Base-by-base conservation (phyloP, 2,113 vertebrate species). In the Scolopax mira region DNA sequence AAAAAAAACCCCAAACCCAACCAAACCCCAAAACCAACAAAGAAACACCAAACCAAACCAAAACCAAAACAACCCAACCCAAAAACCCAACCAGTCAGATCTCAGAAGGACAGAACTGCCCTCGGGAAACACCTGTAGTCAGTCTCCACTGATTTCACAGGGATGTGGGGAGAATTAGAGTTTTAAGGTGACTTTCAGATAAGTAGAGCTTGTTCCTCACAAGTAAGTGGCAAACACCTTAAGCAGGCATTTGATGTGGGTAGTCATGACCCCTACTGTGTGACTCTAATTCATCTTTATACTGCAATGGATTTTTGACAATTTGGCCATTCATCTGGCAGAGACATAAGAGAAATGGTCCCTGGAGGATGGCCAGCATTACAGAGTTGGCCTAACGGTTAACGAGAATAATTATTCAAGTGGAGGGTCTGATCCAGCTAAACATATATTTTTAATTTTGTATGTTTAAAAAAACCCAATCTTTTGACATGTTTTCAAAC, bases 161-260 rank as follows among this genome's bases (percentile, higher is more conserved):
- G 30, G 30, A 65, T 13, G 9, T 2, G 3, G n/a, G 31, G 30
- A 74, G 24, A 87, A 44, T 14, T 44, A 27, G 6, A 77, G 39
- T 31, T 65, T 11, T 51, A 74, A 91, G 73, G 73, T 89, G 90
- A 91, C 81, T 91, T 95, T 91, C 70, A 82, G 52, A 44, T 69
- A 79, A 75, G 41, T 18, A 35, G 70, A 89, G 49, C 65, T 82
- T 79, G 35, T 57, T 89, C 66, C 16, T 65, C 28, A 66, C n/a
- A 80, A 79, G 54, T 12, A 85, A 65, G 42, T 31, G 54, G 28
- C 42, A 92, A 92, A 79, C 0, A 1, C 30, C 66, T 89, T 55
- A 74, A 82, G 71, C 25, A 79, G 62, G 58, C 72, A 70, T 42
- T 46, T 79, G 58, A 65, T 82, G 54, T 41, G 58, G 27, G 37